Evolutionary conservation across 2,888 invertebrate genomes (phyloP).

Genomic region (Ochropleura plecta): DNA sequence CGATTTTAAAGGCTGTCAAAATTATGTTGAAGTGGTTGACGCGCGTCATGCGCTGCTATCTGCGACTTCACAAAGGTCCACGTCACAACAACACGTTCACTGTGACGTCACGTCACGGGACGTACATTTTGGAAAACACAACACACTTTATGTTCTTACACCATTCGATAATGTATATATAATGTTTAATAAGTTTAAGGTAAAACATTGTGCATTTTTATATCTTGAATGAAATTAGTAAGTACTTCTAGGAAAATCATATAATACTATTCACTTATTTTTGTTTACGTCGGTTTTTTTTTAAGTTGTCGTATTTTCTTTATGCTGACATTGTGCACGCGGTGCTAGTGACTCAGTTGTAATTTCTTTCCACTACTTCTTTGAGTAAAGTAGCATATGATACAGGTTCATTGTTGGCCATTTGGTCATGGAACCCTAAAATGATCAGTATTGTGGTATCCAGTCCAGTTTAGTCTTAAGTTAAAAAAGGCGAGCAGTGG

Average conservation of each 20-base stretch:
- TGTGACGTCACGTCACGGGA: background rate
- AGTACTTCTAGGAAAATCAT: too few relatives aligned
- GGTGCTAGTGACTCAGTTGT: background rate
- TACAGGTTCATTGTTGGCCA: too few relatives aligned
- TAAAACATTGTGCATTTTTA: too few relatives aligned
- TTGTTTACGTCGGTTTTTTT: too few relatives aligned
- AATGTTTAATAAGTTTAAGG: too few relatives aligned
- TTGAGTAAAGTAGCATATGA: background rate
- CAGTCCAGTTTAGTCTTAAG: background rate
- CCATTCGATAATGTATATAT: background rate
- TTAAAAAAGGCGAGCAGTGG: background rate
- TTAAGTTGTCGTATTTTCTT: too few relatives aligned
- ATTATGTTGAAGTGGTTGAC: slow-evolving; percentile 1
- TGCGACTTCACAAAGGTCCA: background rate
- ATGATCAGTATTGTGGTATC: too few relatives aligned
- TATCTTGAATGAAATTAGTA: too few relatives aligned
- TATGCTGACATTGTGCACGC: too few relatives aligned
- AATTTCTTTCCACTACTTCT: background rate
- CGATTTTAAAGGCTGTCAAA: background rate
- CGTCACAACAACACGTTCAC: background rate
- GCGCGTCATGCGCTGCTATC: background rate
- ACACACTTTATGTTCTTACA: background rate
- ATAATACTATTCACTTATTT: too few relatives aligned
- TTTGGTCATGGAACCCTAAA: too few relatives aligned
- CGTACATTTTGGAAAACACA: background rate